phyloP scores from a whole-genome alignment of 2,888 invertebrate species.

The Malthinus seriepunctatus region DNA sequence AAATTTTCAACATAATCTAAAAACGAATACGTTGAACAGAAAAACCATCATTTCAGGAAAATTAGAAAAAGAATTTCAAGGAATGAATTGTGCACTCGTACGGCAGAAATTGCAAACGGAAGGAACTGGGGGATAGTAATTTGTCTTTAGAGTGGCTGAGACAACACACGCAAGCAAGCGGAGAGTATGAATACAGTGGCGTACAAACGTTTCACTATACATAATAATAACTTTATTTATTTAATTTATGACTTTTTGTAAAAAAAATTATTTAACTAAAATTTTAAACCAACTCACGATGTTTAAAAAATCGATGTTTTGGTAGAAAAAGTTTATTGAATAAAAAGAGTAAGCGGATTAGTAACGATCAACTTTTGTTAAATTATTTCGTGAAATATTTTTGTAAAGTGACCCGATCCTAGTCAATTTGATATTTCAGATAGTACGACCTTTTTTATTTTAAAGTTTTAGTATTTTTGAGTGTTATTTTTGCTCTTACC shows the following conservation, averaged over 20 bases:
- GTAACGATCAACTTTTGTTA: too few species aligned
- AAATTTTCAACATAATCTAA: constrained; percentile 6
- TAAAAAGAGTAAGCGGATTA: too few species aligned
- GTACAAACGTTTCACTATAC: constrained; percentile 4
- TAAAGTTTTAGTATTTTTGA: background rate
- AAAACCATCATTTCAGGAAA: constrained; percentile 10
- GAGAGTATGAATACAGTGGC: constrained; percentile 23
- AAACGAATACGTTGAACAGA: constrained; percentile 6
- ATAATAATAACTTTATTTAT: background rate
- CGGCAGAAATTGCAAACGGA: constrained; percentile 37
- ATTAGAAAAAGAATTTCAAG: constrained; percentile 22
- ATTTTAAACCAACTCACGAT: too few species aligned
- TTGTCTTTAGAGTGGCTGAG: constrained; percentile 40
- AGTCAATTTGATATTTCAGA: background rate
- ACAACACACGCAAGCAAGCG: constrained; percentile 23
- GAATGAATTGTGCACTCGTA: constrained; percentile 26
- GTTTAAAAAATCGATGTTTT: too few species aligned
- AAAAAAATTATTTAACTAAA: too few species aligned
- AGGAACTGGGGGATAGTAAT: constrained; percentile 43
- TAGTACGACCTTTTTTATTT: background rate
- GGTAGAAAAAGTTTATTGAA: too few species aligned
- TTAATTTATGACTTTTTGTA: constrained; percentile 1
- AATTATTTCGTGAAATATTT: too few species aligned
- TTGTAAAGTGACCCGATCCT: too few species aligned
- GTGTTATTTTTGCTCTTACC: constrained; percentile 4